Percentiles rank a stretch among this genome's conserved stretches.
Evolutionary conservation across 2,797 vertebrate species (phyloP).

Genomic region (Neosalanx taihuensis): DNA sequence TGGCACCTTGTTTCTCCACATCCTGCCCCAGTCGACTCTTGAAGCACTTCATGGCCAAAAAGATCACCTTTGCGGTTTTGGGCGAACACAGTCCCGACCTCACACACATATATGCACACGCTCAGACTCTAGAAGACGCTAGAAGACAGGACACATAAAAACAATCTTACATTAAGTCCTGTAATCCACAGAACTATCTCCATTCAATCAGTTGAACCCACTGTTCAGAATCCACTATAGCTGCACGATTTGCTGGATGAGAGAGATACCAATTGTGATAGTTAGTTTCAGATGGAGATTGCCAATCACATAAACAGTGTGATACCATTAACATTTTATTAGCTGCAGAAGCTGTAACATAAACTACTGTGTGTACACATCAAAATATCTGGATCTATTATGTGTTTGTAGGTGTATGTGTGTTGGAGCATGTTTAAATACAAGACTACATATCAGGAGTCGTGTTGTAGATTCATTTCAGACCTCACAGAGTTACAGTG

Average conservation of each 20-base stretch:
- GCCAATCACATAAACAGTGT: no score
- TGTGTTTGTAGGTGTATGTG: no score
- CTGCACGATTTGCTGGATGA: not conserved
- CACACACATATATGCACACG: not conserved
- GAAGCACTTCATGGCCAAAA: slow-evolving; percentile 54
- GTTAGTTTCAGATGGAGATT: no score
- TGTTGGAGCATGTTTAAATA: no score
- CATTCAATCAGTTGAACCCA: not conserved
- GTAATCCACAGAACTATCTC: not conserved
- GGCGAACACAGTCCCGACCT: not conserved
- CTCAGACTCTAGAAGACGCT: not conserved
- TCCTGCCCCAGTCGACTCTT: slow-evolving; percentile 48
- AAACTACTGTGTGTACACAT: no score
- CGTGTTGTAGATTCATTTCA: no score
- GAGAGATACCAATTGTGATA: not conserved
- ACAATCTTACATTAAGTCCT: not conserved
- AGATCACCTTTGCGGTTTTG: not conserved
- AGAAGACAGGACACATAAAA: not conserved
- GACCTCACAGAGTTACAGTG: no score
- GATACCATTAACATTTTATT: no score
- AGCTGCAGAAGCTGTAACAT: no score
- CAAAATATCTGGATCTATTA: no score
- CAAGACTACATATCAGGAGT: no score
- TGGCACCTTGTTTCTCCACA: slow-evolving; percentile 57
- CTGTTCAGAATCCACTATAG: not conserved